These are phyloP conservation scores for Ormyrus rosae DNA, from an alignment of 2,888 invertebrate genomes.

Conservation along the genomic window DNA sequence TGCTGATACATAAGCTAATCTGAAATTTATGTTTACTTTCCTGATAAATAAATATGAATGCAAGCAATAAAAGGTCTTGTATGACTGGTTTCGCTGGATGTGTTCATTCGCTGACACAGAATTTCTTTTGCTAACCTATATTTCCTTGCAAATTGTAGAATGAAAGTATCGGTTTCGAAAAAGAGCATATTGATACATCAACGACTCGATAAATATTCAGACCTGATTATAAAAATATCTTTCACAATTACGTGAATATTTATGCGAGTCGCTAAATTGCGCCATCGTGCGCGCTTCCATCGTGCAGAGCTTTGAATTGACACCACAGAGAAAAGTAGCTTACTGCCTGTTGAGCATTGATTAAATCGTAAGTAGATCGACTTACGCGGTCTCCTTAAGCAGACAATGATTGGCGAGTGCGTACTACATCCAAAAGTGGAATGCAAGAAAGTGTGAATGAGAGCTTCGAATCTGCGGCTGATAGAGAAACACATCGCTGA, in stretches of 20 bases:
- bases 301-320: background rate
- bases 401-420: background rate
- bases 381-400: background rate
- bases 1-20: too few relatives aligned
- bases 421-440: background rate
- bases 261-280: background rate
- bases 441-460: background rate
- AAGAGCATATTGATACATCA: background rate
- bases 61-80: too few relatives aligned
- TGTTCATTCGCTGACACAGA: too few relatives aligned
- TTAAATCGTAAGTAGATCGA: constrained; percentile 6
- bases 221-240: background rate
- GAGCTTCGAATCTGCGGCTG: background rate
- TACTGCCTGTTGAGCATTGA: constrained; percentile 7
- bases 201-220: background rate
- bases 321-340: background rate
- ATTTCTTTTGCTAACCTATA: too few relatives aligned
- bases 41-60: too few relatives aligned
- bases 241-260: background rate
- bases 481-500: background rate
- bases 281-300: background rate
- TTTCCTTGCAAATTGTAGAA: background rate
- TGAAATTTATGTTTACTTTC: too few relatives aligned
- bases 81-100: too few relatives aligned
- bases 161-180: background rate